A percentile compares a stretch with the other conserved stretches of the same genome.
These are phyloP conservation scores for Cettia cetti DNA, from an alignment of 2,113 vertebrate genomes.

Conservation along the genomic window DNA sequence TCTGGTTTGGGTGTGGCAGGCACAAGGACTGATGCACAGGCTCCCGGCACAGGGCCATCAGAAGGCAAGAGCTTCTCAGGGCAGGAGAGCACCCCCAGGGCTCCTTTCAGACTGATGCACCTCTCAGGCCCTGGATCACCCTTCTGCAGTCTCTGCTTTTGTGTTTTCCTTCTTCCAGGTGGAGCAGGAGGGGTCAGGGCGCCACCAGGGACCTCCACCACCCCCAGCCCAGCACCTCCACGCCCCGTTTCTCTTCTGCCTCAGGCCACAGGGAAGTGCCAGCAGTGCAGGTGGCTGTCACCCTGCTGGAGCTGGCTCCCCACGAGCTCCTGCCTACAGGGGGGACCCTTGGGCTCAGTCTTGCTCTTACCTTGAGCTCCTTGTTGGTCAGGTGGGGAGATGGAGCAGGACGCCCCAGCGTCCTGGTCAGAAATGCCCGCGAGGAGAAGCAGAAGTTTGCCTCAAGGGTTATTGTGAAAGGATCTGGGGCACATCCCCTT, in stretches of 20 bases:
- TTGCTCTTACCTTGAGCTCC: conserved; percentile 15
- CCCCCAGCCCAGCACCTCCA: background rate
- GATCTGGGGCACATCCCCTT: conserved; percentile 13
- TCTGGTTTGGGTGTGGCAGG: background rate
- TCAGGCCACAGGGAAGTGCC: background rate
- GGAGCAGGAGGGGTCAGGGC: background rate
- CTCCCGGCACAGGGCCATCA: background rate
- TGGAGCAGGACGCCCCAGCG: background rate
- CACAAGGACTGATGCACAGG: accelerated
- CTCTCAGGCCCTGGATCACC: background rate
- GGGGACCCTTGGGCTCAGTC: background rate
- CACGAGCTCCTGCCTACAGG: accelerated
- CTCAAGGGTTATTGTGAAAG: background rate
- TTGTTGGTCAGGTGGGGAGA: background rate
- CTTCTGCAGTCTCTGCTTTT: background rate
- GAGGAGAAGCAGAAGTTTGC: background rate
- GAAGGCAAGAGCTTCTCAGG: background rate
- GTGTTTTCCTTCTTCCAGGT: background rate
- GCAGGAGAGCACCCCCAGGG: background rate
- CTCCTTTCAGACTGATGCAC: background rate
- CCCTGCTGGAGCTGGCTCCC: no score
- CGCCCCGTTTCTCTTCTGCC: background rate
- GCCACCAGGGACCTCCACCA: background rate
- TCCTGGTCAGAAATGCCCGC: background rate
- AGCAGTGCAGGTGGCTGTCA: background rate